Percentiles rank a stretch among this genome's conserved stretches.
Evolutionary conservation across 2,888 invertebrate genomes (phyloP).

Genomic region (Lasioglossum villosulum): DNA sequence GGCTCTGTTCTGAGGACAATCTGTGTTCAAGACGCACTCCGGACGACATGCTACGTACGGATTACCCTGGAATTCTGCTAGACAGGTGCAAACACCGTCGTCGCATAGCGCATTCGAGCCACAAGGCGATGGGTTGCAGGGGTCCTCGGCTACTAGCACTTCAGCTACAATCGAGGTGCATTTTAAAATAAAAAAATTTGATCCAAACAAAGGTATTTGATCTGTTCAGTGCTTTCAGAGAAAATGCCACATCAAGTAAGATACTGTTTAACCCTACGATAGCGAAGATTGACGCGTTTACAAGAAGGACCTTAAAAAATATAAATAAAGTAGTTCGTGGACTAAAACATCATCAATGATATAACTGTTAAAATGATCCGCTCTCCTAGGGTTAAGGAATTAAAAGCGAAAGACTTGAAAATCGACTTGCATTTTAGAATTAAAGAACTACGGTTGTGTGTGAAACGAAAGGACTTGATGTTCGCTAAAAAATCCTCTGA

Average conservation of each 20-base stretch:
- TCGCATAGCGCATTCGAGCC: conserved; percentile 77
- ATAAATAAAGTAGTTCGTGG: no score
- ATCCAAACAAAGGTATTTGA: not conserved
- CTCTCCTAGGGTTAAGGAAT: not conserved
- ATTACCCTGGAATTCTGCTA: conserved; percentile 89
- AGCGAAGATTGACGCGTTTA: no score
- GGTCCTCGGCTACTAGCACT: conserved; percentile 87
- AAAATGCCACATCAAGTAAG: not conserved
- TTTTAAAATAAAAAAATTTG: not conserved
- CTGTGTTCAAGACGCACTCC: conserved; percentile 91
- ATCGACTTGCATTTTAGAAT: not conserved
- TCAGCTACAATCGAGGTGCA: conserved; percentile 83
- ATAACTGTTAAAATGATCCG: no score
- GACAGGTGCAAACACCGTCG: conserved; percentile 87
- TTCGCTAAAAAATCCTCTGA: not conserved
- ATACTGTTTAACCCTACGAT: no score
- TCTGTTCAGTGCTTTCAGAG: not conserved
- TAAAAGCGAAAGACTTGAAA: not conserved
- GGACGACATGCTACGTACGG: conserved; percentile 91
- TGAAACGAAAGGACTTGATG: not conserved
- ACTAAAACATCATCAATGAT: no score
- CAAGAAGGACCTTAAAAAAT: no score
- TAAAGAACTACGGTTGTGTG: no score
- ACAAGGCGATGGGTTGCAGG: conserved; percentile 90
- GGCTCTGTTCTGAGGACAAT: conserved; percentile 90